Evolutionary conservation across 30 jellyfish, hydroid and myxozoan species (phyloP).

Genomic region (Aurelia aurita complex sp. Pacific): DNA sequence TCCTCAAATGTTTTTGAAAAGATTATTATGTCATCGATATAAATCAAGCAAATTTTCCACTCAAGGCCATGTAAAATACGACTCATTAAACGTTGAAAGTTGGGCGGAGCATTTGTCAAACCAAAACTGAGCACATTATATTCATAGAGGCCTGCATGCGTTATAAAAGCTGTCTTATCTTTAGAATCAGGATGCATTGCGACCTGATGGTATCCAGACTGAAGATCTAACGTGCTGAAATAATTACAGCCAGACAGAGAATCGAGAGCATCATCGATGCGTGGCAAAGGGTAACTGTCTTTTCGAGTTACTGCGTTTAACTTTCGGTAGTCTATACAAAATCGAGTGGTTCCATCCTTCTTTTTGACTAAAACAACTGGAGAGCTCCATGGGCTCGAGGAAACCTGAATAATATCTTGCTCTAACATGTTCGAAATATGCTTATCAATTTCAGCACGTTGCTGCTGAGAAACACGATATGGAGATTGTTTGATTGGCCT

Average conservation of each 20-base stretch:
- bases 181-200: conserved; percentile 24
- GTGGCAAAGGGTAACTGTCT: conserved; percentile 47
- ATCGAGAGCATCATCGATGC: no score
- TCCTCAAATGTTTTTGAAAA: conserved; percentile 45
- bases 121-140: conserved; percentile 42
- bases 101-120: conserved; percentile 40
- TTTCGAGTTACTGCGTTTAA: conserved; percentile 43
- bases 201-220: conserved; percentile 61
- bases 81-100: conserved; percentile 60
- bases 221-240: conserved; percentile 48
- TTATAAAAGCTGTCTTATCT: no score
- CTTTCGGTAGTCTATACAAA: conserved; percentile 42
- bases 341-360: conserved; percentile 59
- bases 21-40: conserved; percentile 63
- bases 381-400: no score
- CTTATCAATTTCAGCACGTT: no score
- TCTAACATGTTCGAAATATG: no score
- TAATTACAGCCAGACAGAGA: conserved; percentile 16
- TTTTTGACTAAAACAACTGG: no score
- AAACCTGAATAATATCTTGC: no score
- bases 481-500: no score
- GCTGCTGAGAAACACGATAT: no score
- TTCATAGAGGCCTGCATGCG: no score
- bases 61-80: conserved; percentile 40
- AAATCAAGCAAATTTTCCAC: conserved; percentile 41